Conservation (phyloP, 2,113 vertebrate species). For the Istiophorus platypterus region DNA sequence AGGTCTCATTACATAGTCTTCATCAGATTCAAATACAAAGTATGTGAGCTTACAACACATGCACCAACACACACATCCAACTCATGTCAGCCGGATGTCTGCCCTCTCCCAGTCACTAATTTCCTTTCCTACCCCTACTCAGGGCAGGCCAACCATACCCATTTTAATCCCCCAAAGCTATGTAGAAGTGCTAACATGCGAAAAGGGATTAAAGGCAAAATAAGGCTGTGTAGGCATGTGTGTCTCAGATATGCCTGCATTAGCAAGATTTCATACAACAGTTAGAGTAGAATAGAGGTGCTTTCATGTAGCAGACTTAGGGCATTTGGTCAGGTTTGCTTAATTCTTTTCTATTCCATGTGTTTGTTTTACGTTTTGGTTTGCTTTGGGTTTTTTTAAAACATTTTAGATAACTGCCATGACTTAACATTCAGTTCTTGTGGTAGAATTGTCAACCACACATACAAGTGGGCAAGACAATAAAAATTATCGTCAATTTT, state of each 20-base stretch:
- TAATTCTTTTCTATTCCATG: background rate
- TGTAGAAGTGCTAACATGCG: conserved; percentile 70
- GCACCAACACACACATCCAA: conserved; percentile 40
- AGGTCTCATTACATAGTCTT: conserved; percentile 26
- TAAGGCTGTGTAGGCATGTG: conserved; percentile 64
- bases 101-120: conserved; percentile 55
- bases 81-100: conserved; percentile 58
- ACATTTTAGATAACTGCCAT: background rate
- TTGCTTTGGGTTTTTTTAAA: too few relatives aligned
- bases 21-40: conserved; percentile 48
- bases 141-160: conserved; percentile 47
- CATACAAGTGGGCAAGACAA: background rate
- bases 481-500: background rate
- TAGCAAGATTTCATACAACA: conserved; percentile 69
- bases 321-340: conserved; percentile 27
- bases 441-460: background rate
- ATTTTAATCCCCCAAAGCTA: conserved; percentile 75
- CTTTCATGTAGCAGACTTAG: conserved; percentile 22
- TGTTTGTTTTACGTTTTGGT: conserved; percentile 8
- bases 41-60: conserved; percentile 24
- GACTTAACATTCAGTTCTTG: background rate
- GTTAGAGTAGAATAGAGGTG: conserved; percentile 39
- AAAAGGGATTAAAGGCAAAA: conserved; percentile 74
- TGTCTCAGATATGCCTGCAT: conserved; percentile 75
- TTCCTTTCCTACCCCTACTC: conserved; percentile 36